Evolutionary conservation across 2,113 vertebrate species (phyloP).

Genomic region (Cepphus grylle): DNA sequence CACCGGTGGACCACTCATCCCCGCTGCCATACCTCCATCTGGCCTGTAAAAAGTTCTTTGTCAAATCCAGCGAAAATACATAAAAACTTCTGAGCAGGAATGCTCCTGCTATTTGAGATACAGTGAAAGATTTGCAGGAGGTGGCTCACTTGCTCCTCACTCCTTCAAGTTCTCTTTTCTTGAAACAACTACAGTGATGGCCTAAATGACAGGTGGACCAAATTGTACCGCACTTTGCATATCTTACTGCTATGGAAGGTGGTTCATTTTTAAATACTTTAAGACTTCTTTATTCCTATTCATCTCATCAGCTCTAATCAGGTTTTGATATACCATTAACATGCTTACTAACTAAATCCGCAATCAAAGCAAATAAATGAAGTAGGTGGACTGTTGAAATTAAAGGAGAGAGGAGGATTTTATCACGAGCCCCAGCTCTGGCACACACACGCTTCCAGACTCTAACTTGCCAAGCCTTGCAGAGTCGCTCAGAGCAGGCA

Average conservation of each 20-base stretch:
- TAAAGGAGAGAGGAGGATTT: neutral
- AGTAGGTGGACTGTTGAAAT: neutral
- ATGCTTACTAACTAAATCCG: neutral
- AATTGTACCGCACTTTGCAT: neutral
- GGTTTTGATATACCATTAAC: neutral
- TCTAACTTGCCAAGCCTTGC: neutral
- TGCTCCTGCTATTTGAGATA: neutral
- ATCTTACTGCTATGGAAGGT: neutral
- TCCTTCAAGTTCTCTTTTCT: neutral
- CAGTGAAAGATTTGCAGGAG: neutral
- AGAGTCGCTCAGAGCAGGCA: neutral
- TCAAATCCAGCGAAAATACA: neutral
- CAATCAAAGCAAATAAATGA: neutral
- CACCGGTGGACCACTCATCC: neutral
- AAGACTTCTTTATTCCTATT: neutral
- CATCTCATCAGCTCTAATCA: neutral
- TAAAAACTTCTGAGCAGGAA: neutral
- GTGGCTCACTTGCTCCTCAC: neutral
- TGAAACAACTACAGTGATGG: neutral
- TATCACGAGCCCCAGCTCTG: neutral
- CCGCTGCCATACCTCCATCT: rapidly evolving
- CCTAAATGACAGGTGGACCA: neutral
- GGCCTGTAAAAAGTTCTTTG: neutral
- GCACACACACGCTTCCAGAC: neutral
- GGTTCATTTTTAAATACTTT: neutral